phyloP scores from a whole-genome alignment of 2,797 vertebrate species.

The Chaetodon trifasciatus region DNA sequence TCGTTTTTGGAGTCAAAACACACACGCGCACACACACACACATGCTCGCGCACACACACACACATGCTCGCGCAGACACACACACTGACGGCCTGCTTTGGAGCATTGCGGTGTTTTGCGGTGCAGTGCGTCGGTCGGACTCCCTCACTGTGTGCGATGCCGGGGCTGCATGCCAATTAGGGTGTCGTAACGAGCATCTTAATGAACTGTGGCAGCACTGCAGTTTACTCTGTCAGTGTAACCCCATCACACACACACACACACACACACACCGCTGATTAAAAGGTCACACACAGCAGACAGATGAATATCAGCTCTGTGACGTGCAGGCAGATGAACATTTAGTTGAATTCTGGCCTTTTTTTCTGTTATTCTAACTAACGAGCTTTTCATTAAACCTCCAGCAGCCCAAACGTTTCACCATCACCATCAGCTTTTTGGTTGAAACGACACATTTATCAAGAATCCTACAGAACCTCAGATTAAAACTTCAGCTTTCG shows the following conservation, averaged over 20 bases:
- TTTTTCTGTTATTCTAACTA: background rate
- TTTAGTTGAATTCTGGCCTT: background rate
- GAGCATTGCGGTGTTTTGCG: constrained; percentile 3
- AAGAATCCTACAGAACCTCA: no score
- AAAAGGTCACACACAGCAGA: background rate
- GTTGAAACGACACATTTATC: no score
- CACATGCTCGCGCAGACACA: no score
- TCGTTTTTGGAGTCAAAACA: no score
- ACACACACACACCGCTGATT: background rate
- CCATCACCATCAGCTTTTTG: no score
- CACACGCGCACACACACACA: background rate
- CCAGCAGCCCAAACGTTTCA: no score
- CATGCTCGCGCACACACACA: background rate
- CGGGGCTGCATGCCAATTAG: constrained; percentile 5
- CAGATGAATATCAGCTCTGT: background rate
- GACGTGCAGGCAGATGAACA: background rate
- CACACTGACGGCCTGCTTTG: background rate
- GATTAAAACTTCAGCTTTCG: no score
- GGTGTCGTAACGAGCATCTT: constrained; percentile 8
- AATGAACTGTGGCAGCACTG: background rate
- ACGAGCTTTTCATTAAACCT: background rate
- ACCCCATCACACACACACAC: background rate
- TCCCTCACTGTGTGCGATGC: background rate
- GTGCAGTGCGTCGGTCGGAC: background rate
- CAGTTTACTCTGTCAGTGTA: constrained; percentile 1